A percentile compares a stretch with the other conserved stretches of the same genome.
These are phyloP conservation scores for Heliconius cydno DNA, from an alignment of 2,888 invertebrate genomes.

Conservation along the genomic window DNA sequence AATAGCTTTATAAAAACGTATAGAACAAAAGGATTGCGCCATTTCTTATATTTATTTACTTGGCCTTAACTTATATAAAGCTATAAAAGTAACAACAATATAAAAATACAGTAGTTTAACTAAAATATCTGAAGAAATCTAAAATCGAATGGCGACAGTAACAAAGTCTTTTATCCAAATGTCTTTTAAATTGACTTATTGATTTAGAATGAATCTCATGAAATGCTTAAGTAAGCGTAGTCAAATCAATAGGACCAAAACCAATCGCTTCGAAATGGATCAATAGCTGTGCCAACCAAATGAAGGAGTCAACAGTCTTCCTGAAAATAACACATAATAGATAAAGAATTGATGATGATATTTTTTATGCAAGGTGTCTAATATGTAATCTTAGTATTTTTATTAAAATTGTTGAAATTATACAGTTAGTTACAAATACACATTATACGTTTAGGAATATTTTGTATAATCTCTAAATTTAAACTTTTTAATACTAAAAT, in stretches of 20 bases:
- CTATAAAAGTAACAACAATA: not conserved
- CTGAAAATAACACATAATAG: slow-evolving; percentile 1
- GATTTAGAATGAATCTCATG: slow-evolving; percentile 4
- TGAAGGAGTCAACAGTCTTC: not conserved
- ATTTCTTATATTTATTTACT: not conserved
- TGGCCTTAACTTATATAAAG: not conserved
- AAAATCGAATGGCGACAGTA: not conserved
- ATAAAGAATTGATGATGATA: not conserved
- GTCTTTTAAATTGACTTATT: not conserved
- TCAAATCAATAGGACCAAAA: slow-evolving; percentile 5
- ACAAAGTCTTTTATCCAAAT: not conserved
- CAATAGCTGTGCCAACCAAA: slow-evolving; percentile 5
- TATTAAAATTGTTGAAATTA: no score
- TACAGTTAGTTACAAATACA: no score
- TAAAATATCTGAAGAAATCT: not conserved
- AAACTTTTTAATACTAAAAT: no score
- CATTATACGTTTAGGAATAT: not conserved
- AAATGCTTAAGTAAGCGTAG: slow-evolving; percentile 12
- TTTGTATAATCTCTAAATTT: not conserved
- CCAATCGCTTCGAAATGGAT: not conserved
- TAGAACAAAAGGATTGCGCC: not conserved
- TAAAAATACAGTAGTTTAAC: not conserved
- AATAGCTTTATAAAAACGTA: not conserved
- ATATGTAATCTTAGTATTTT: not conserved
- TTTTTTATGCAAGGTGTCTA: not conserved